These are phyloP conservation scores for Falcaria lacertinaria DNA, from an alignment of 2,888 invertebrate species.

Conservation along the genomic window DNA sequence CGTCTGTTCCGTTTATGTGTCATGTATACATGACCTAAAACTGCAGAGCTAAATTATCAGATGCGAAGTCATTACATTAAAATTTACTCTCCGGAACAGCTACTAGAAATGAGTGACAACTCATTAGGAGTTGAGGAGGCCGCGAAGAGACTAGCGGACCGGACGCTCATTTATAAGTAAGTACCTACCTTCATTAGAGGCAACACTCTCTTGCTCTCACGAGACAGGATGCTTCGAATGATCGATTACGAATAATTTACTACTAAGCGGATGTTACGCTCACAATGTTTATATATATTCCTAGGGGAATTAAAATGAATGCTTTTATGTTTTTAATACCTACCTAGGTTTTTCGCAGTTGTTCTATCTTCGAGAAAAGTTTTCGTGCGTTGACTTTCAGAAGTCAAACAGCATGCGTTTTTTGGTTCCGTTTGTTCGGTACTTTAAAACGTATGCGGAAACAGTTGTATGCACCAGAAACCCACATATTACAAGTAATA, in stretches of 20 bases:
- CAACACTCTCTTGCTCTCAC: slow-evolving; percentile 11
- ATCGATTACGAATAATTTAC: slow-evolving; percentile 15
- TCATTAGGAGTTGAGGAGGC: background rate
- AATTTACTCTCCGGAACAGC: background rate
- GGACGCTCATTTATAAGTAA: background rate
- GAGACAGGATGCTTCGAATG: slow-evolving; percentile 14
- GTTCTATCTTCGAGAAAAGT: no score
- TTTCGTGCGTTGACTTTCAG: no score
- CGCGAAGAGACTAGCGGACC: background rate
- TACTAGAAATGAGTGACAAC: background rate
- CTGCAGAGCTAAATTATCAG: no score
- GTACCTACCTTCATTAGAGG: slow-evolving; percentile 21
- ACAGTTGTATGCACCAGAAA: background rate
- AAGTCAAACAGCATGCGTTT: no score
- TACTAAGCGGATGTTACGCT: slow-evolving; percentile 5
- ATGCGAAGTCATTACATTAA: slow-evolving; percentile 9
- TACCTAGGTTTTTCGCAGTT: no score
- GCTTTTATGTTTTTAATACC: no score
- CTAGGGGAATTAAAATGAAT: no score
- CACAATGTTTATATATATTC: background rate
- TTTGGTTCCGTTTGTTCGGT: no score
- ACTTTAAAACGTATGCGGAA: no score
- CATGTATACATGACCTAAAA: no score
- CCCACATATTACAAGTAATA: background rate
- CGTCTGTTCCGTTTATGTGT: no score